These are phyloP conservation scores for Acanthis flammea DNA, from an alignment of 2,797 vertebrate genomes.

Conservation along the genomic window DNA sequence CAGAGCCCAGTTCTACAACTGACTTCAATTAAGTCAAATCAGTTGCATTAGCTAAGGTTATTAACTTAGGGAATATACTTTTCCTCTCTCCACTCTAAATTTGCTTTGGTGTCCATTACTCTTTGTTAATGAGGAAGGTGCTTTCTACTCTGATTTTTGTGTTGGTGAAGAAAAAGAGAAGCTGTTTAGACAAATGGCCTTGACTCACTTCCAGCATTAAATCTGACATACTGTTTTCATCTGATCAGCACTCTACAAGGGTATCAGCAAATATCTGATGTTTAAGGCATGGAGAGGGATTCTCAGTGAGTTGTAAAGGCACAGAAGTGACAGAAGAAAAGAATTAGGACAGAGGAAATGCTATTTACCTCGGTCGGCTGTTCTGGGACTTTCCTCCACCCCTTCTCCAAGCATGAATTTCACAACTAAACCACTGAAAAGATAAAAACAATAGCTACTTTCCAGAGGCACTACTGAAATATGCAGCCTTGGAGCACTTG, in stretches of 20 bases:
- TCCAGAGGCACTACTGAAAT: slow-evolving; percentile 8
- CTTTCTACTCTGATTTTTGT: background rate
- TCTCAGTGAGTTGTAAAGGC: background rate
- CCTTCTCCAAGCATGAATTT: background rate
- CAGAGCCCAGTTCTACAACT: background rate
- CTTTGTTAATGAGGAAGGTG: background rate
- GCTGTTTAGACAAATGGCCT: background rate
- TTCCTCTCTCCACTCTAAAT: background rate
- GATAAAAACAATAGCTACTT: slow-evolving; percentile 4
- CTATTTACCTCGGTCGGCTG: background rate
- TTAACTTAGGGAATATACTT: background rate
- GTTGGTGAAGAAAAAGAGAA: background rate
- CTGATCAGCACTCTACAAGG: background rate
- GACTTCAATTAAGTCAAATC: background rate
- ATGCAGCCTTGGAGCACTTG: background rate
- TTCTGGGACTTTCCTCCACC: background rate
- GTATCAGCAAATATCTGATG: background rate
- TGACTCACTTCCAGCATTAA: background rate
- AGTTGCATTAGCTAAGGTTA: background rate
- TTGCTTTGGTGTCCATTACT: background rate
- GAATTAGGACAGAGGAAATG: background rate
- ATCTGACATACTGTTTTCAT: background rate
- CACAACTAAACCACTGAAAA: slow-evolving; percentile 6
- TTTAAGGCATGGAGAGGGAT: background rate
- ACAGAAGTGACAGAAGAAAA: background rate